Conservation (phyloP, 2,797 vertebrate genomes). For the Premnoplex brunnescens region DNA sequence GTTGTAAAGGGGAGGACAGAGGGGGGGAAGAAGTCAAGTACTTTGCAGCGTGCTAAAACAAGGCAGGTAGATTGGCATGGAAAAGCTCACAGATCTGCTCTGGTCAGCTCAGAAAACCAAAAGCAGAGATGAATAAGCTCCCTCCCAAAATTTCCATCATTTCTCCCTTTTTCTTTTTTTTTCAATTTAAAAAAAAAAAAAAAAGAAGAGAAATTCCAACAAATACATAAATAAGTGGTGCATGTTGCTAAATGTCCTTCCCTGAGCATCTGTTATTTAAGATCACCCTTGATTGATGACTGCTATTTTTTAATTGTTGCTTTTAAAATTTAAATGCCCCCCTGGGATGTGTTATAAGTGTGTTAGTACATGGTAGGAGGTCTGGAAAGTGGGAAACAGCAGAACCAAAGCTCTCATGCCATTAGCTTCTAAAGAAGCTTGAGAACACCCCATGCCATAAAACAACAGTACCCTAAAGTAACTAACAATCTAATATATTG, state of each 20-base stretch:
- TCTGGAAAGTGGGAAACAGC: constrained; percentile 74
- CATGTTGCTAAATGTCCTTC: constrained; percentile 70
- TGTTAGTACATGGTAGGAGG: constrained; percentile 74
- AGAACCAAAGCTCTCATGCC: constrained; percentile 61
- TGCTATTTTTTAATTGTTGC: constrained; percentile 83
- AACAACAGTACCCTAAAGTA: constrained; percentile 66
- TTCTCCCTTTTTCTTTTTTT: neutral
- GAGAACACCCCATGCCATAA: constrained; percentile 55
- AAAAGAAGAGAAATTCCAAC: neutral
- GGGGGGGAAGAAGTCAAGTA: constrained; percentile 35
- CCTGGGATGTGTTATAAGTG: constrained; percentile 78
- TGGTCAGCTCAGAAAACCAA: neutral
- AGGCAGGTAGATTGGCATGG: neutral
- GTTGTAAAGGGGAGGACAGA: constrained; percentile 42
- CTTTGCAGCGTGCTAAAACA: constrained; percentile 6
- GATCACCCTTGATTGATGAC: constrained; percentile 79
- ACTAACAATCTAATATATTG: constrained; percentile 55
- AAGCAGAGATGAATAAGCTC: neutral
- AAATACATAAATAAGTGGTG: constrained; percentile 71
- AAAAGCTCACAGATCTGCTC: neutral
- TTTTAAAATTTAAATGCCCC: constrained; percentile 81
- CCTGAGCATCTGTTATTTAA: constrained; percentile 77
- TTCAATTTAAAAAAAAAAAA: neutral
- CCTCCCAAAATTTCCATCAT: neutral
- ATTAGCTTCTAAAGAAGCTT: constrained; percentile 53